phyloP scores from a whole-genome alignment of 92 coral and sea anemone species.

The Phenganax marumi region DNA sequence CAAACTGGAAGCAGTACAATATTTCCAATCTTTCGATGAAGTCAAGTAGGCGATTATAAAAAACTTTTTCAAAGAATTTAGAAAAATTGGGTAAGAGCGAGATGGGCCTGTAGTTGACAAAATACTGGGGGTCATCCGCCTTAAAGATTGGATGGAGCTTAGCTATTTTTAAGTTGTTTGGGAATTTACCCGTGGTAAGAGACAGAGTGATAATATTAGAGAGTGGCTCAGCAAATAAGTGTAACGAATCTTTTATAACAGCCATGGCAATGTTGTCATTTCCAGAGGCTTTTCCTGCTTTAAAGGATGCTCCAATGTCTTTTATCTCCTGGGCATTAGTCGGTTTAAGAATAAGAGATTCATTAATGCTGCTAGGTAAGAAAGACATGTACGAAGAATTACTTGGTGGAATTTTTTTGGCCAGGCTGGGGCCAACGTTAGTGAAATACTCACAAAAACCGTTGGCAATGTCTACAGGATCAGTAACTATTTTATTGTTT shows the following conservation, averaged over 20 bases:
- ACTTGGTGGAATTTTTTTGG: constrained; percentile 2
- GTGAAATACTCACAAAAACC: constrained; percentile 22
- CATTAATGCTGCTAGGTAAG: constrained; percentile 2
- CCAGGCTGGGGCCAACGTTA: constrained; percentile 20
- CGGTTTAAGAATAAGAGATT: constrained; percentile 6
- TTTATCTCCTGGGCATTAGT: constrained; percentile 34
- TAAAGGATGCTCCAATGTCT: constrained; percentile 28
- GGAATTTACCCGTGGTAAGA: constrained; percentile 36
- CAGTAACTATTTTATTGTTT: background rate
- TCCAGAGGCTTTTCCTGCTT: constrained; percentile 40
- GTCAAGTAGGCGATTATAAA: constrained; percentile 44
- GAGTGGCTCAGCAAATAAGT: constrained; percentile 36
- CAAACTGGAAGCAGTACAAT: constrained; percentile 43
- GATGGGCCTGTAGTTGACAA: constrained; percentile 47
- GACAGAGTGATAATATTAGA: constrained; percentile 34
- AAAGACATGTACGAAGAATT: constrained; percentile 17
- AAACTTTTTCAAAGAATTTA: constrained; percentile 43
- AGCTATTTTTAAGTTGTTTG: constrained; percentile 47
- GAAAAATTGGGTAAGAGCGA: constrained; percentile 38
- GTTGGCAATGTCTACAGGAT: constrained; percentile 7
- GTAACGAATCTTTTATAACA: constrained; percentile 40
- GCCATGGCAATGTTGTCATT: constrained; percentile 36
- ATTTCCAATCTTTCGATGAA: constrained; percentile 25
- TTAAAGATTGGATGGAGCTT: constrained; percentile 47
- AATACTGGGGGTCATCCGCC: constrained; percentile 39